Conservation (phyloP, 1,140 invertebrate genomes). For the Apis cerana region DNA sequence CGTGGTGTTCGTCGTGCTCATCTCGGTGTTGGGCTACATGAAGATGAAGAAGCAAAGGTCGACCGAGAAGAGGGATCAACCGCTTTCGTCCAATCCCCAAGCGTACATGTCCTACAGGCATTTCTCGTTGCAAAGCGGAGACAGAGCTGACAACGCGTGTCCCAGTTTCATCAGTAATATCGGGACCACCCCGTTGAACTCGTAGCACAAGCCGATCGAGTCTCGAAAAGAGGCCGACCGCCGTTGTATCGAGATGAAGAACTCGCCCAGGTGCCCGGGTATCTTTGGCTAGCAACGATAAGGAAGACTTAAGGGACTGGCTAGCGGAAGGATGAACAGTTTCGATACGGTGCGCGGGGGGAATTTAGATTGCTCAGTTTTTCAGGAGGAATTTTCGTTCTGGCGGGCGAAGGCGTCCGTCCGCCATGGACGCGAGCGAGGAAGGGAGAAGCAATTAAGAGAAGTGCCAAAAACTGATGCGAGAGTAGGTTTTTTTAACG, state of each 20-base stretch:
- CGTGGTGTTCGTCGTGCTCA: conserved; percentile 90
- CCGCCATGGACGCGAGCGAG: too few relatives aligned
- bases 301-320: neutral
- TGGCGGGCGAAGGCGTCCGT: too few relatives aligned
- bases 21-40: conserved; percentile 91
- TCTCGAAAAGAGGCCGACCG: conserved; percentile 18
- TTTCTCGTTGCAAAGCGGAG: conserved; percentile 83
- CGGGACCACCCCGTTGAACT: conserved; percentile 74
- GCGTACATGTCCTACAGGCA: conserved; percentile 89
- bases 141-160: conserved; percentile 75
- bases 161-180: conserved; percentile 80
- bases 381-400: neutral
- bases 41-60: conserved; percentile 92
- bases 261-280: conserved; percentile 65
- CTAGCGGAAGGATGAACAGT: neutral
- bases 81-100: conserved; percentile 83
- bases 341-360: too few relatives aligned
- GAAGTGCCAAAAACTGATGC: conserved; percentile 58
- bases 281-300: conserved; percentile 63
- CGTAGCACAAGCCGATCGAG: conserved; percentile 76
- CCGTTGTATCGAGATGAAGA: conserved; percentile 53
- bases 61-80: conserved; percentile 86
- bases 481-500: neutral
- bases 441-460: neutral
- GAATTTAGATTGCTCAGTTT: neutral